Evolutionary conservation across 2,113 vertebrate genomes (phyloP).

Genomic region (Psittacula cyanocephala): DNA sequence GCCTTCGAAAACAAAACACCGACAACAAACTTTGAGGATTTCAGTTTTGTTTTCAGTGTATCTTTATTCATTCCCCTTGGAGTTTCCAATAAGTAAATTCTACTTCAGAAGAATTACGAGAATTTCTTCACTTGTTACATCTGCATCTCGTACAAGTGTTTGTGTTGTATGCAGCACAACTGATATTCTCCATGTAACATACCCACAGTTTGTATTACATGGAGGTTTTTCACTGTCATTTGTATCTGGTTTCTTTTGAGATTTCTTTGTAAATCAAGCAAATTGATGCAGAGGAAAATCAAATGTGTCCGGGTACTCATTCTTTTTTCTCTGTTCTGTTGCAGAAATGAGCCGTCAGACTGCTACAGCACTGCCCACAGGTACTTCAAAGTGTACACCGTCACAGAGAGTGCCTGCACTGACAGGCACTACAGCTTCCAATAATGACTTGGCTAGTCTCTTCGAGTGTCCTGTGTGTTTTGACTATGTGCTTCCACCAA

Average conservation of each 20-base stretch:
- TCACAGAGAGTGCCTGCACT: slow-evolving; percentile 96
- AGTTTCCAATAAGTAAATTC: not conserved
- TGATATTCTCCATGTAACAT: accelerated
- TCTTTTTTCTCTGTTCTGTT: not conserved
- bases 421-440: slow-evolving; percentile 97
- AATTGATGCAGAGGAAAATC: not conserved
- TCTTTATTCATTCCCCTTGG: not conserved
- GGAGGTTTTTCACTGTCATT: not conserved
- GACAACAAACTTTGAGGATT: not conserved
- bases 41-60: not conserved
- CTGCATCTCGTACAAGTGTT: accelerated
- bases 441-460: slow-evolving; percentile 98
- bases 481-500: slow-evolving; percentile 98
- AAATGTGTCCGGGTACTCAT: accelerated
- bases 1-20: not conserved
- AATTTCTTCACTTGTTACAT: not conserved
- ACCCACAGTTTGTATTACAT: accelerated
- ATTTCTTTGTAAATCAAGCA: not conserved
- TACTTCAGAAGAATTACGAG: not conserved
- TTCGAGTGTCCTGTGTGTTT: slow-evolving; percentile 99
- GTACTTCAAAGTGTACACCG: slow-evolving; percentile 97
- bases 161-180: accelerated
- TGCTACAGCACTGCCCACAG: slow-evolving; percentile 95
- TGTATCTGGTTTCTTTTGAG: not conserved
- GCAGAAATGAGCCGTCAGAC: slow-evolving; percentile 99